Percentiles rank a stretch among this genome's conserved stretches.
Conservation (phyloP, 2,113 vertebrate genomes). For the Pitta sordida region DNA sequence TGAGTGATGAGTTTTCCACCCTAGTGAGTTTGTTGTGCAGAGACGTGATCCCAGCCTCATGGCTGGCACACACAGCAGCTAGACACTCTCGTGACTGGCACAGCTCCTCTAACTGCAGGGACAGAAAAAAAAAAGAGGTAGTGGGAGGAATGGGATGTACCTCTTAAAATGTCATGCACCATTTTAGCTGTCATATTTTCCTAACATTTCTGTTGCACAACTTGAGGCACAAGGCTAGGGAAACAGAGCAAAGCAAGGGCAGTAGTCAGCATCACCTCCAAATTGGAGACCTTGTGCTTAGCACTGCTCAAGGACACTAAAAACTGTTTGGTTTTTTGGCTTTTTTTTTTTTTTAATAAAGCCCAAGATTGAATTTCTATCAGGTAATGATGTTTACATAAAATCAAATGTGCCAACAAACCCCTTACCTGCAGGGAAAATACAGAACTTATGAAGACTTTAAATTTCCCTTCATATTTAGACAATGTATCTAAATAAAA, state of each 20-base stretch:
- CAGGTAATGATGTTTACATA: not conserved
- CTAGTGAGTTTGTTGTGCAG: not conserved
- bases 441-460: not conserved
- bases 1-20: not conserved
- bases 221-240: not conserved
- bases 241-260: not conserved
- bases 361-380: not conserved
- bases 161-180: not conserved
- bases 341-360: not conserved
- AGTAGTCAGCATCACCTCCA: not conserved
- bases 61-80: not conserved
- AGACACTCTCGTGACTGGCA: not conserved
- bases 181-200: constrained; percentile 7
- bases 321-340: not conserved
- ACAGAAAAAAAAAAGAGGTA: not conserved
- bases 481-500: not conserved
- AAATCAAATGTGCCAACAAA: not conserved
- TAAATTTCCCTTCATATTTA: not conserved
- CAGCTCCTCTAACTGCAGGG: not conserved
- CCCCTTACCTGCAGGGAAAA: not conserved
- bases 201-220: not conserved
- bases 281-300: not conserved
- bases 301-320: not conserved
- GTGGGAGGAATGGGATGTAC: not conserved
- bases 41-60: not conserved